Percentiles rank a stretch among this genome's conserved stretches.
These are phyloP conservation scores for Octonoba sinensis DNA, from an alignment of 2,888 invertebrate genomes.

Conservation along the genomic window DNA sequence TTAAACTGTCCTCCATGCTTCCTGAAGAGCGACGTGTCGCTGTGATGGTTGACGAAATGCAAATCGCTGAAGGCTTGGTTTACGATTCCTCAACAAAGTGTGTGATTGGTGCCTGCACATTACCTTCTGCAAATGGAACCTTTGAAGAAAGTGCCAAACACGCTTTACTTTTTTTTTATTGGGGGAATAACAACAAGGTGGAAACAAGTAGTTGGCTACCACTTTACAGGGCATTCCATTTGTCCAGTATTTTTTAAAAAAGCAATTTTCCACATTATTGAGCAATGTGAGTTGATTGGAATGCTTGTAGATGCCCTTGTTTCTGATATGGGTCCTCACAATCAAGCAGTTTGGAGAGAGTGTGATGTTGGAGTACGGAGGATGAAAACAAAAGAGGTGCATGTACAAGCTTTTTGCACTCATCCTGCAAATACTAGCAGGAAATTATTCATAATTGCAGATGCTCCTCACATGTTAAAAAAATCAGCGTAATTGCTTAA, in stretches of 20 bases:
- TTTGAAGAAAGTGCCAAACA: constrained; percentile 3
- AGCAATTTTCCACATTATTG: background rate
- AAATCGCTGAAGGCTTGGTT: no score
- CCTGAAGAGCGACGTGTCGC: no score
- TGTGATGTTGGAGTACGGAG: background rate
- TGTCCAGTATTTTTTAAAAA: background rate
- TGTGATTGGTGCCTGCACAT: background rate
- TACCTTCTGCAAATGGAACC: constrained; percentile 1
- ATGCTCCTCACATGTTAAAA: no score
- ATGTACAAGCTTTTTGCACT: no score
- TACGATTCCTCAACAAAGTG: constrained; percentile 1
- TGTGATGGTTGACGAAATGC: no score
- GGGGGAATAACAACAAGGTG: background rate
- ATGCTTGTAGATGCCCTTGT: no score
- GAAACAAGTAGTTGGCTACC: constrained; percentile 6
- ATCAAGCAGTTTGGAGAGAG: constrained; percentile 3
- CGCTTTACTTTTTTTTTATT: background rate
- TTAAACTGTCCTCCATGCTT: no score
- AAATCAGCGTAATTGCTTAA: no score
- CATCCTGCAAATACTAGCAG: no score
- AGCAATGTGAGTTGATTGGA: no score
- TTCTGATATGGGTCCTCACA: background rate
- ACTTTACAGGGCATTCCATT: constrained; percentile 5
- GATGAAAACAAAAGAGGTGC: background rate
- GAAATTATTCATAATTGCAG: no score